phyloP scores from a whole-genome alignment of 2,113 vertebrate genomes.

The Ifrita kowaldi region DNA sequence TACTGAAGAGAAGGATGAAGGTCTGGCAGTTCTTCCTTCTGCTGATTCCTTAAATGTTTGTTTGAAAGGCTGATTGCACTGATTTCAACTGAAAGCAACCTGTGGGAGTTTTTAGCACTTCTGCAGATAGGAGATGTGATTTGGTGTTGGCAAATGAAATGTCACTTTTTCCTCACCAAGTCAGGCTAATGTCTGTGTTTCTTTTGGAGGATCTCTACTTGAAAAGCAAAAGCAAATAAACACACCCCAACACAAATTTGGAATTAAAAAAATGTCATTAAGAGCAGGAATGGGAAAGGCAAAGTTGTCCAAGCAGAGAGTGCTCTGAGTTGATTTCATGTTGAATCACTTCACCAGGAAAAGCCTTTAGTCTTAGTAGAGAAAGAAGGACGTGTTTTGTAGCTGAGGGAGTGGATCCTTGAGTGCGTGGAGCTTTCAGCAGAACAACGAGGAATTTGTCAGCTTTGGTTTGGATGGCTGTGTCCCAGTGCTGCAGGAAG shows the following conservation, averaged over 20 bases:
- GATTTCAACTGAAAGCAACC: background rate
- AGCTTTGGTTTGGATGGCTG: background rate
- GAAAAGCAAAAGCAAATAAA: background rate
- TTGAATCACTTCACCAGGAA: background rate
- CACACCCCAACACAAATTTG: background rate
- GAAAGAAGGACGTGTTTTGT: background rate
- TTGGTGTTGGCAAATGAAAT: background rate
- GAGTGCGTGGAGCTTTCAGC: fast-evolving
- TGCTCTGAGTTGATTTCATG: fast-evolving
- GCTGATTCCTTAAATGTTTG: background rate
- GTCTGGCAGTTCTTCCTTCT: background rate
- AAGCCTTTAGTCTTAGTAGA: background rate
- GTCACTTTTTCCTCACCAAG: background rate
- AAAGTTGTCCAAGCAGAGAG: background rate
- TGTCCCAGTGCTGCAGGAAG: background rate
- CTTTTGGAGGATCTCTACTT: background rate
- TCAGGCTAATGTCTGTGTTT: background rate
- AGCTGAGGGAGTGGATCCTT: too few species aligned
- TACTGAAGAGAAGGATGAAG: background rate
- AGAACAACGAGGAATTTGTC: background rate
- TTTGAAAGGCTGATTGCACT: background rate
- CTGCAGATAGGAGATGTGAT: background rate
- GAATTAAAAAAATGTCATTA: background rate
- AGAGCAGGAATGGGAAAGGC: background rate
- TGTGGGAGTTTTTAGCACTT: background rate